Conservation (phyloP, 1,140 invertebrate species). For the Drosophila fuyamai region DNA sequence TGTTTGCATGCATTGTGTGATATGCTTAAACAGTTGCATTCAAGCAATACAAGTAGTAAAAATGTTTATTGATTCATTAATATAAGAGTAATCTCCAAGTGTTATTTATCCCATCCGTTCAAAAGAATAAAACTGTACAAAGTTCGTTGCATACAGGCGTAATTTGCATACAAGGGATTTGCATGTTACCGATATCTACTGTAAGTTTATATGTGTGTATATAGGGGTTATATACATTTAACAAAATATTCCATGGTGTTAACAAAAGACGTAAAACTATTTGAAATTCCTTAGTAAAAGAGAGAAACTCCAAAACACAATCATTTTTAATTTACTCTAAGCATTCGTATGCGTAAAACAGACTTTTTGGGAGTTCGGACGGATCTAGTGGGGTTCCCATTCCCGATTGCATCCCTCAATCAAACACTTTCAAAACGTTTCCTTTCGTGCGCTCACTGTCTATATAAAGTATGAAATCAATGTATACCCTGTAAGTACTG, state of each 20-base stretch:
- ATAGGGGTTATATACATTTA: constrained; percentile 25
- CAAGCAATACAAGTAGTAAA: constrained; percentile 6
- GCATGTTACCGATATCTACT: constrained; percentile 23
- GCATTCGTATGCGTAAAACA: constrained; percentile 31
- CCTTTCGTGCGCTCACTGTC: constrained; percentile 9
- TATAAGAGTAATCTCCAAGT: constrained; percentile 5
- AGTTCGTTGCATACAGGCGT: constrained; percentile 1
- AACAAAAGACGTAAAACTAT: constrained; percentile 59
- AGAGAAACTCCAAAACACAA: constrained; percentile 8
- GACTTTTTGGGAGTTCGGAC: constrained; percentile 3
- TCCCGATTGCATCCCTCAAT: constrained; percentile 4
- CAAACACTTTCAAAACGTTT: constrained; percentile 4
- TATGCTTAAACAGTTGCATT: not conserved
- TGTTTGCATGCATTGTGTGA: not conserved
- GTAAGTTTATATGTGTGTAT: constrained; percentile 33
- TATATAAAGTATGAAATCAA: constrained; percentile 26
- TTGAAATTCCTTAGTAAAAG: constrained; percentile 72
- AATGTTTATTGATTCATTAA: constrained; percentile 5
- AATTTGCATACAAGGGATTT: constrained; percentile 4
- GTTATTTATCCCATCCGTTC: constrained; percentile 4
- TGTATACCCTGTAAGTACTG: constrained; percentile 38
- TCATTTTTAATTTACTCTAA: constrained; percentile 35
- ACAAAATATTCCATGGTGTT: constrained; percentile 76
- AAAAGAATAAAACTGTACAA: not conserved
- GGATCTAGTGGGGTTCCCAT: not conserved